Evolutionary conservation across 2,888 invertebrate genomes (phyloP).

Genomic region (Euspilapteryx auroguttella): DNA sequence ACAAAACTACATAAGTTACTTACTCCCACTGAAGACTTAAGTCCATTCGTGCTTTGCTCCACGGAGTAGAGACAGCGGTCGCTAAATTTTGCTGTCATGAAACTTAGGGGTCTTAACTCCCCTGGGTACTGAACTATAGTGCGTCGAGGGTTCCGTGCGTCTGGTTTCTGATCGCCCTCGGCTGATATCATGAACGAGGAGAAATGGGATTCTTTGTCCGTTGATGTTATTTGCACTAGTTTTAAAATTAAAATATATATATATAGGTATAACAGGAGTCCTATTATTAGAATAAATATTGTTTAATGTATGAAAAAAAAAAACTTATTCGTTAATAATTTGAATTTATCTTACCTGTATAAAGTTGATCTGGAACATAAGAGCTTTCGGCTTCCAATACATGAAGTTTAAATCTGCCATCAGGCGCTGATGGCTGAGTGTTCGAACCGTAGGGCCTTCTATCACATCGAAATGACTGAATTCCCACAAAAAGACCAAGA

Average conservation of each 20-base stretch:
- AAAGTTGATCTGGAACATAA: slow-evolving; percentile 42
- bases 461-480: slow-evolving; percentile 41
- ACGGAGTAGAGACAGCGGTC: slow-evolving; percentile 38
- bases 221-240: slow-evolving; percentile 32
- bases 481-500: no score
- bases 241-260: no score
- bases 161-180: slow-evolving; percentile 33
- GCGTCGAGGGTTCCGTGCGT: slow-evolving; percentile 31
- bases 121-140: slow-evolving; percentile 25
- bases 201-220: slow-evolving; percentile 31
- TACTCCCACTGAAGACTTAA: slow-evolving; percentile 34
- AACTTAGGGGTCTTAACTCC: slow-evolving; percentile 23
- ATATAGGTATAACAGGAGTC: no score
- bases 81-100: slow-evolving; percentile 28
- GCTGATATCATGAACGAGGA: slow-evolving; percentile 42
- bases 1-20: no score
- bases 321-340: no score
- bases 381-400: slow-evolving; percentile 22
- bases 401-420: slow-evolving; percentile 29
- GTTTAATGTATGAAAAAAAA: no score
- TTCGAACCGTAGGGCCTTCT: slow-evolving; percentile 36
- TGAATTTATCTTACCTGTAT: slow-evolving; percentile 28
- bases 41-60: slow-evolving; percentile 26
- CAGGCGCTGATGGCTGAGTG: slow-evolving; percentile 26
- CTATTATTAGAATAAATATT: no score